phyloP scores from a whole-genome alignment of 2,888 invertebrate species.

The Leptopterna dolabrata region DNA sequence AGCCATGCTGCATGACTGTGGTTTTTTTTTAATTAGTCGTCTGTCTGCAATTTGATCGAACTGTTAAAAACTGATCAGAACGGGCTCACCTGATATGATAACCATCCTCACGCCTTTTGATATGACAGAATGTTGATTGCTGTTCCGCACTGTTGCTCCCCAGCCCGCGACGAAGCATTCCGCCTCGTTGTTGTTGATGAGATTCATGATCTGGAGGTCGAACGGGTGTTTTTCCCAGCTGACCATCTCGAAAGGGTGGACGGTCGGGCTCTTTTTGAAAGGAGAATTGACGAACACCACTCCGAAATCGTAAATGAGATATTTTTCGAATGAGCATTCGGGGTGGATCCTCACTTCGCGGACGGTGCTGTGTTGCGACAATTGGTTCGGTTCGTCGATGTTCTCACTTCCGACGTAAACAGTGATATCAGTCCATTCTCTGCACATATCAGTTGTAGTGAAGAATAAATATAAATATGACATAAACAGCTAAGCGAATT shows the following conservation, averaged over 20 bases:
- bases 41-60: too few relatives aligned
- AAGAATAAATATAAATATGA: too few relatives aligned
- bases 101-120: background rate
- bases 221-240: background rate
- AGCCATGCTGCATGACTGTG: too few relatives aligned
- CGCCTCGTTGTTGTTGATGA: background rate
- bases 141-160: background rate
- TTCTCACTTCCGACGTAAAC: background rate
- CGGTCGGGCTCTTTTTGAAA: background rate
- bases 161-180: constrained; percentile 22
- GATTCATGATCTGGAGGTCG: background rate
- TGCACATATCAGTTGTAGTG: too few relatives aligned
- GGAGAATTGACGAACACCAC: background rate
- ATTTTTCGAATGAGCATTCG: background rate
- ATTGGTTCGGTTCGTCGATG: background rate
- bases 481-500: too few relatives aligned
- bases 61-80: too few relatives aligned
- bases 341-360: background rate
- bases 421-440: background rate
- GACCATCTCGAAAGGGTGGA: background rate
- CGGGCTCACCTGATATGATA: background rate
- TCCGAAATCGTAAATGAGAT: constrained; percentile 24
- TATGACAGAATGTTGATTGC: background rate
- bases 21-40: too few relatives aligned
- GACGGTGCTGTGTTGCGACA: background rate